phyloP scores from a whole-genome alignment of 2,888 invertebrate species.

The Nomada lathburiana region DNA sequence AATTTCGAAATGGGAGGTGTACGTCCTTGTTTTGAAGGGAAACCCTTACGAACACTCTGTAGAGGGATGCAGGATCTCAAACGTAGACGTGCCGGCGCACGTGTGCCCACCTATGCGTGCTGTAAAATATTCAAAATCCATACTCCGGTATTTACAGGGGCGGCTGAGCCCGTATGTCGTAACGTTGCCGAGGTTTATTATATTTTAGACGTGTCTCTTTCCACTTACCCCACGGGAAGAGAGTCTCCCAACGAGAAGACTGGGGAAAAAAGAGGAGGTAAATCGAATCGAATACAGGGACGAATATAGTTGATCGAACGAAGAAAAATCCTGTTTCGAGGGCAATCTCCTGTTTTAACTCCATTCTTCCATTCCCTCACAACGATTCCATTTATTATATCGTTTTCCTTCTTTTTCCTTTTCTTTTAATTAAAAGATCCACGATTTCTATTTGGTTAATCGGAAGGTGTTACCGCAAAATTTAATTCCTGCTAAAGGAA shows the following conservation, averaged over 20 bases:
- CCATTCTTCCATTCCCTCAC: constrained; percentile 6
- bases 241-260: constrained; percentile 29
- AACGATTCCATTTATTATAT: neutral
- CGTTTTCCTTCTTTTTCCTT: too few relatives aligned
- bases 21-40: constrained; percentile 7
- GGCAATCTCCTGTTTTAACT: constrained; percentile 37
- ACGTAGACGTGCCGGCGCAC: constrained; percentile 38
- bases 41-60: neutral
- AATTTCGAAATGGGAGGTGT: neutral
- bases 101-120: constrained; percentile 42
- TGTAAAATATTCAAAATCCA: constrained; percentile 75
- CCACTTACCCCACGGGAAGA: constrained; percentile 43
- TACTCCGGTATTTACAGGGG: constrained; percentile 70
- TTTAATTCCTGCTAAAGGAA: too few relatives aligned
- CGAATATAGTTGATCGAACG: constrained; percentile 39
- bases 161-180: constrained; percentile 61
- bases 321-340: constrained; percentile 27
- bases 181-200: constrained; percentile 69
- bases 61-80: constrained; percentile 34
- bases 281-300: constrained; percentile 38
- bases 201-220: constrained; percentile 71
- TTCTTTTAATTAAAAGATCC: too few relatives aligned
- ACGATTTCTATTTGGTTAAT: too few relatives aligned
- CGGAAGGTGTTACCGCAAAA: too few relatives aligned
- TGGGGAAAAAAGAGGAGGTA: constrained; percentile 14